Base-by-base conservation (phyloP, 2,797 vertebrate genomes). In the Antrozous pallidus region DNA sequence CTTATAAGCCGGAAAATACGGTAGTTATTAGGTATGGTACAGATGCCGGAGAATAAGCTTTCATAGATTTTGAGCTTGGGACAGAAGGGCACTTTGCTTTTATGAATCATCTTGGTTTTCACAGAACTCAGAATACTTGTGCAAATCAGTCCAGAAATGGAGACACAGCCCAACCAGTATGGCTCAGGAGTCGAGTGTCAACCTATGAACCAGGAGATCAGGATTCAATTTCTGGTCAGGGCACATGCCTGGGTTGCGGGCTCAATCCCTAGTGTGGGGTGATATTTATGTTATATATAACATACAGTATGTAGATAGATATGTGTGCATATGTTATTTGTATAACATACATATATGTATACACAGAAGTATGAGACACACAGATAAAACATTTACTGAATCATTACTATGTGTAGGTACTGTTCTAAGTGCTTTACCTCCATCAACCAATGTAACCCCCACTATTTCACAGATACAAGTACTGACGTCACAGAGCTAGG, bases 61-160 rank as follows among this genome's bases (percentile, higher is more conserved):
- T 88, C 65, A 88, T 33, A 33, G 61, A 18, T 84, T 96, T 95
- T 94, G 85, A 94, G 86, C 51, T 83, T n/a, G 5, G 13, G 51
- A 75, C 40, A 80, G 79, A 96, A 89, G 58, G 47, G 84, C 12
- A 45, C 36, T 88, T 79, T 79, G n/a, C 93, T 94, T 82, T 82
- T 61, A 70, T 91, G n/a, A 82, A 73, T 70, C 63, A 61, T 78
- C 26, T 82, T 92, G 51, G 58, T 85, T 96, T 90, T 56, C 81
- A 65, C 20, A 58, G 61, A 92, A 93, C 80, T 65, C 40, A 33
- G 12, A 90, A 77, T 51, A 77, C 47, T 47, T 54, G 28, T 91
- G 22, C 38, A 1, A 91, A n/a, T 88, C 49, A 82, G 26, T 86
- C 70, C 79, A 80, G 58, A 94, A 81, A 93, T 73, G n/a, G 47